Percentiles rank a stretch among this genome's conserved stretches.
Evolutionary conservation across 2,888 invertebrate genomes (phyloP).

Genomic region (Zygogramma bicolorata): DNA sequence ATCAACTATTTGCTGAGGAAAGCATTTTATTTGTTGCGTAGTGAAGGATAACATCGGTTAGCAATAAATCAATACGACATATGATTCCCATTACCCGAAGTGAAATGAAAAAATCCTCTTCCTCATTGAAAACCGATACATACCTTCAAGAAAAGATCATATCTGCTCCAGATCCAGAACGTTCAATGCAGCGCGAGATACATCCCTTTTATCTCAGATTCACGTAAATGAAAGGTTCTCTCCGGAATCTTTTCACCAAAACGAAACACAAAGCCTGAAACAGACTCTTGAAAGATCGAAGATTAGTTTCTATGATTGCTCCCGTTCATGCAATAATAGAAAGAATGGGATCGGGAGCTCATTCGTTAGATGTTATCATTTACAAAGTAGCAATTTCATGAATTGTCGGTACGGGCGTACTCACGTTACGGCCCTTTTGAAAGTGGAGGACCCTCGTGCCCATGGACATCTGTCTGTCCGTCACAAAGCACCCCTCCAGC

Average conservation of each 20-base stretch:
- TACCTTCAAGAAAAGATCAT: neutral
- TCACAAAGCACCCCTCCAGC: slow-evolving; percentile 3
- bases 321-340: slow-evolving; percentile 8
- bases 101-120: too few relatives aligned
- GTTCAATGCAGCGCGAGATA: neutral
- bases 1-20: too few relatives aligned
- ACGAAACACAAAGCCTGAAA: slow-evolving; percentile 7
- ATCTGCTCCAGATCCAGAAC: neutral
- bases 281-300: slow-evolving; percentile 1
- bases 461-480: slow-evolving; percentile 6
- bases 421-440: slow-evolving; percentile 48
- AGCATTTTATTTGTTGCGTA: too few relatives aligned
- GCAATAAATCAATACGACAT: too few relatives aligned
- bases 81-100: too few relatives aligned
- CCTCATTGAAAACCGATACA: neutral
- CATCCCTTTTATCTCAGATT: slow-evolving; percentile 3
- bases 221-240: neutral
- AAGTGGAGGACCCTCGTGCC: neutral
- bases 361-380: slow-evolving; percentile 60
- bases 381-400: slow-evolving; percentile 63
- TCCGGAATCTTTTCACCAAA: neutral
- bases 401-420: slow-evolving; percentile 54
- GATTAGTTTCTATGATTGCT: slow-evolving; percentile 11
- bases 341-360: slow-evolving; percentile 1
- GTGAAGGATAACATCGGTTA: too few relatives aligned